phyloP scores from a whole-genome alignment of 2,888 invertebrate species.

The Rugalucina vietnamica region DNA sequence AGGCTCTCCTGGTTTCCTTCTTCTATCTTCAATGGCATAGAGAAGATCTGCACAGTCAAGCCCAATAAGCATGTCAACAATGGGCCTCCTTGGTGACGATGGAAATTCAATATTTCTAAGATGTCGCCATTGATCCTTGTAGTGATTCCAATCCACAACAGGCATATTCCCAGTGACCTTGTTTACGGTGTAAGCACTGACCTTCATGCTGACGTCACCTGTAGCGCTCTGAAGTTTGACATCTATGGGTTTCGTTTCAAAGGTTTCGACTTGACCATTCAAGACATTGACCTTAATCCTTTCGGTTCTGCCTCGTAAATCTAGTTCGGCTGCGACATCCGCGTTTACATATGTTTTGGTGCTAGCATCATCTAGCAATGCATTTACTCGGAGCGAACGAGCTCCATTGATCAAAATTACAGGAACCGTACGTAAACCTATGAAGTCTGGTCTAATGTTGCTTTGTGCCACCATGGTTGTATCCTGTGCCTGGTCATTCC shows the following conservation, averaged over 20 bases:
- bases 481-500: neutral
- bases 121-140: slow-evolving; percentile 4
- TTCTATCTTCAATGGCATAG: too few relatives aligned
- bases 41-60: too few relatives aligned
- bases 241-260: neutral
- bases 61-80: too few relatives aligned
- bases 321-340: slow-evolving; percentile 8
- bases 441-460: neutral
- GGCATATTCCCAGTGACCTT: slow-evolving; percentile 15
- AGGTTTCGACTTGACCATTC: slow-evolving; percentile 7
- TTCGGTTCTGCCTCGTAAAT: neutral
- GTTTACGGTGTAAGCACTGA: neutral
- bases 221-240: neutral
- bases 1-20: too few relatives aligned
- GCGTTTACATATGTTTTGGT: slow-evolving; percentile 21
- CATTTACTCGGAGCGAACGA: slow-evolving; percentile 12
- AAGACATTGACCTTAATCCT: neutral
- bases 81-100: too few relatives aligned
- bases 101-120: slow-evolving; percentile 12
- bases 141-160: neutral
- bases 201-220: neutral
- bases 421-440: slow-evolving; percentile 26
- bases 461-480: neutral
- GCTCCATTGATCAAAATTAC: slow-evolving; percentile 1
- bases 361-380: slow-evolving; percentile 24